A percentile compares a stretch with the other conserved stretches of the same genome.
Evolutionary conservation across 2,888 invertebrate species (phyloP).

Genomic region (Watsonalla binaria): DNA sequence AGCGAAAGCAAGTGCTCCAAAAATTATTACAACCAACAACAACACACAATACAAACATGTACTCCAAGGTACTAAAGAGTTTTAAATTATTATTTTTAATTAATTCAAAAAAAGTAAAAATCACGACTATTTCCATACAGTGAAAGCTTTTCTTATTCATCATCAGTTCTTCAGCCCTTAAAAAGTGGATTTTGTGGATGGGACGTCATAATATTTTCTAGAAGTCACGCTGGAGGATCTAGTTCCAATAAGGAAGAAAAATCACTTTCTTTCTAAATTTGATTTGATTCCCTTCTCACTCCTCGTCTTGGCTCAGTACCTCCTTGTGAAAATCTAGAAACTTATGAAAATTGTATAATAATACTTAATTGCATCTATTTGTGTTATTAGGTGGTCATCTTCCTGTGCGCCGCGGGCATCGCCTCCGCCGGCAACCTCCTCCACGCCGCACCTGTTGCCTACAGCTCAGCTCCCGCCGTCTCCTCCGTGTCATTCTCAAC

Average conservation of each 20-base stretch:
- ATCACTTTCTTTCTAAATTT: no score
- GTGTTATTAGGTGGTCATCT: constrained; percentile 64
- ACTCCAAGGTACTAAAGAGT: constrained; percentile 57
- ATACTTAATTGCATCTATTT: background rate
- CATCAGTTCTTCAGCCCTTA: background rate
- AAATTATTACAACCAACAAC: constrained; percentile 59
- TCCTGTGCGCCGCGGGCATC: constrained; percentile 79
- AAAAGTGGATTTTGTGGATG: no score
- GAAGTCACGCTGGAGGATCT: no score
- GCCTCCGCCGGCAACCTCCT: constrained; percentile 79
- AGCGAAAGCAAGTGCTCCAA: constrained; percentile 59
- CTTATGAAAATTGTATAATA: no score
- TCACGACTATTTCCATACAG: no score
- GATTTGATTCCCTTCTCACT: no score
- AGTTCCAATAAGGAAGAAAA: no score
- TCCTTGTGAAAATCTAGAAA: no score
- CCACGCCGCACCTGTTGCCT: constrained; percentile 60
- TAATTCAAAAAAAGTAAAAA: constrained; percentile 1
- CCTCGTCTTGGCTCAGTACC: no score
- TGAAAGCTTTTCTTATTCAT: background rate
- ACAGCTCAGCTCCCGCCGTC: constrained; percentile 77
- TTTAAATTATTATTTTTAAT: constrained; percentile 13
- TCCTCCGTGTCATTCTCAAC: constrained; percentile 29
- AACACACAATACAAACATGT: constrained; percentile 65
- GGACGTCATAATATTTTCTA: no score